Percentiles rank a stretch among this genome's conserved stretches.
Evolutionary conservation across 2,113 vertebrate species (phyloP).

Genomic region (Gasterosteus nipponicus): DNA sequence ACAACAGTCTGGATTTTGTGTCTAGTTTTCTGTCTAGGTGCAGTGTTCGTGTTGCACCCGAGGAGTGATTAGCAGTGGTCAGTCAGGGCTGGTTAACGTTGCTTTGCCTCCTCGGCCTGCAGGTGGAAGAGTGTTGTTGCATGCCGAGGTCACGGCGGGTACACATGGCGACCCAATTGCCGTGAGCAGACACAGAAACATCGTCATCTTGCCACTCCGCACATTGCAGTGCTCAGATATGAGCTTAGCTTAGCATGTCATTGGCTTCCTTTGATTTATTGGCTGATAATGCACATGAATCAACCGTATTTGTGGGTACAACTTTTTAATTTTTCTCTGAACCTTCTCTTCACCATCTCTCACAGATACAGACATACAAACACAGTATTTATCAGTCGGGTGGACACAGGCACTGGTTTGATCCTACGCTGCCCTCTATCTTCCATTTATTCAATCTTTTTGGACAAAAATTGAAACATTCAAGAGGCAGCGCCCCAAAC

Average conservation of each 20-base stretch:
- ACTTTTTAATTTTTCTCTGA: not conserved
- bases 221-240: not conserved
- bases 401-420: not conserved
- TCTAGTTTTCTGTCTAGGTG: not conserved
- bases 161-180: not conserved
- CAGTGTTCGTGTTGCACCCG: not conserved
- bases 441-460: constrained; percentile 21
- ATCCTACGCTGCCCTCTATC: constrained; percentile 65
- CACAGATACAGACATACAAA: not conserved
- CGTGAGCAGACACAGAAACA: not conserved
- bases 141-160: not conserved
- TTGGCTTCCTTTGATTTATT: not conserved
- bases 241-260: not conserved
- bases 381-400: not conserved
- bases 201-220: not conserved
- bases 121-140: not conserved
- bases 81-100: not conserved
- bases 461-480: not conserved
- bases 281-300: not conserved
- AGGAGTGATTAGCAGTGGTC: not conserved
- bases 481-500: not conserved
- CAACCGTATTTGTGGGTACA: not conserved
- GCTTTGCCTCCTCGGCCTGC: not conserved
- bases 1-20: not conserved
- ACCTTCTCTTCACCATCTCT: not conserved